These are phyloP conservation scores for Dicrurus megarhynchus DNA, from an alignment of 2,113 vertebrate species.

Conservation along the genomic window DNA sequence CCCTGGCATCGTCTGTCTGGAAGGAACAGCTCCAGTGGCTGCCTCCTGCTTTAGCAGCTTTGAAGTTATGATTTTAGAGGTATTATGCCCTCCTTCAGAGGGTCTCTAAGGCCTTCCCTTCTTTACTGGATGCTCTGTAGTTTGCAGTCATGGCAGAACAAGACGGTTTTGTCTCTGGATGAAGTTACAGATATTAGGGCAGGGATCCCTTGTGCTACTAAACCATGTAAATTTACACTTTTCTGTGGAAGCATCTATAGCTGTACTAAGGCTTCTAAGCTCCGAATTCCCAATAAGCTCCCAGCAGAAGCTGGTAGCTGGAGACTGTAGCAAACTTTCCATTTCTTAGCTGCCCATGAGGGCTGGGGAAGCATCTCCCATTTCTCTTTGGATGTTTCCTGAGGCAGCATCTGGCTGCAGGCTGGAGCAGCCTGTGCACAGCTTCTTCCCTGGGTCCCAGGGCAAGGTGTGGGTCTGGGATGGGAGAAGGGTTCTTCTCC, in stretches of 20 bases:
- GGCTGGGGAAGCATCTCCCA: neutral
- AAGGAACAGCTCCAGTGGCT: neutral
- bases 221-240: neutral
- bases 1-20: fast-evolving
- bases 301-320: neutral
- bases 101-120: neutral
- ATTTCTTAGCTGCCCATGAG: neutral
- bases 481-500: neutral
- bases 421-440: neutral
- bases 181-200: neutral
- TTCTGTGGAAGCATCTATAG: neutral
- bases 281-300: neutral
- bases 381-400: neutral
- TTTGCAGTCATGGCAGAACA: neutral
- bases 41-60: neutral
- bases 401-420: neutral
- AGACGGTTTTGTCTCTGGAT: neutral
- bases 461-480: neutral
- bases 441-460: neutral
- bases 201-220: neutral
- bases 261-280: neutral
- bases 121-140: neutral
- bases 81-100: neutral
- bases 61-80: neutral
- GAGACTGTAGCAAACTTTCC: neutral